Evolutionary conservation across 2,797 vertebrate genomes (phyloP).

Genomic region (Decapterus maruadsi): DNA sequence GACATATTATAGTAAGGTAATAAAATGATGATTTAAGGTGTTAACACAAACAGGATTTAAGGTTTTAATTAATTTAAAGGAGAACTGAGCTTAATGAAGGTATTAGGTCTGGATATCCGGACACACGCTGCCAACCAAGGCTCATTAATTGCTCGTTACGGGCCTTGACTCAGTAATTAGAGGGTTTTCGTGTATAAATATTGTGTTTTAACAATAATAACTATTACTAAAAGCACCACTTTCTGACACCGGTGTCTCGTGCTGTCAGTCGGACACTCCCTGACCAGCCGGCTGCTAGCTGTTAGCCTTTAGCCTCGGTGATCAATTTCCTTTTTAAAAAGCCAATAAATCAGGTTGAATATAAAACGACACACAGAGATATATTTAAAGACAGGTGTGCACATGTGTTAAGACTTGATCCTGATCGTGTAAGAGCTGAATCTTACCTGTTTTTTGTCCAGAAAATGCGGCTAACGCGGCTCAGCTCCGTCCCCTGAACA

Average conservation of each 20-base stretch:
- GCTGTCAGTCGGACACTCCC: slow-evolving; percentile 68
- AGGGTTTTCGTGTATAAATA: neutral
- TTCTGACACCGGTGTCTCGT: slow-evolving; percentile 2
- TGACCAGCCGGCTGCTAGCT: slow-evolving; percentile 53
- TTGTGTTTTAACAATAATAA: neutral
- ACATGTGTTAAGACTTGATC: accelerated
- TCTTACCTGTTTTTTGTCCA: slow-evolving; percentile 54
- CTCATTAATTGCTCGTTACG: neutral
- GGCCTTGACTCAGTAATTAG: neutral
- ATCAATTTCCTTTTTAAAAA: neutral
- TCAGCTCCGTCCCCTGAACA: slow-evolving; percentile 44
- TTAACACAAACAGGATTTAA: neutral
- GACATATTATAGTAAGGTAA: slow-evolving; percentile 4
- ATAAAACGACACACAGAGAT: neutral
- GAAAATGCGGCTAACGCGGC: slow-evolving; percentile 40
- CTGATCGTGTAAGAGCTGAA: accelerated
- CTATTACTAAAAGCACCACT: accelerated
- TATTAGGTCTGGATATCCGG: neutral
- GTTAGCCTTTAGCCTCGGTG: slow-evolving; percentile 53
- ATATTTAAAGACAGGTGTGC: neutral
- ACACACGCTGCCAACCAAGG: neutral
- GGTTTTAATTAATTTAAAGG: slow-evolving; percentile 29
- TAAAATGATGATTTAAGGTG: neutral
- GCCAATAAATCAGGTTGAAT: neutral
- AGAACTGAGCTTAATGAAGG: slow-evolving; percentile 7